Evolutionary conservation across 2,797 vertebrate genomes (phyloP).

Genomic region (Alauda arvensis): DNA sequence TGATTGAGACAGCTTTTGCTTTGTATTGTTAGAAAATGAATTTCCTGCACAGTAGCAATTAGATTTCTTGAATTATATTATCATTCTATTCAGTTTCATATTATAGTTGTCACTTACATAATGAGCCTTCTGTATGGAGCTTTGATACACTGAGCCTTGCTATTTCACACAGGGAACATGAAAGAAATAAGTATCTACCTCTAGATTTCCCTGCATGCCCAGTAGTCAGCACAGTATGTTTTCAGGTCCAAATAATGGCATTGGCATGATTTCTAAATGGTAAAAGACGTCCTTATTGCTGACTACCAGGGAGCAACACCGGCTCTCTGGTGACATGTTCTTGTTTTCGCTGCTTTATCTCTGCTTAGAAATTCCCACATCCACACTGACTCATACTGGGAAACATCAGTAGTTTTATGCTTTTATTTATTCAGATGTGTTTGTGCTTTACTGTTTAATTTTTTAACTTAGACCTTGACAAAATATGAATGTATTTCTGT

Average conservation of each 20-base stretch:
- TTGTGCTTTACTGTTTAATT: background rate
- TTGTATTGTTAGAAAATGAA: constrained; percentile 41
- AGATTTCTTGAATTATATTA: constrained; percentile 52
- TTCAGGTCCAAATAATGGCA: background rate
- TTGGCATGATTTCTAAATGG: background rate
- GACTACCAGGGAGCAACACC: background rate
- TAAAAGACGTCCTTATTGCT: background rate
- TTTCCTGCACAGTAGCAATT: constrained; percentile 45
- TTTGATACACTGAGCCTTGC: background rate
- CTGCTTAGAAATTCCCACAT: background rate
- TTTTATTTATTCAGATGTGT: background rate
- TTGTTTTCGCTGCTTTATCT: constrained; percentile 10
- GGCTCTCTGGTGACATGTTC: background rate
- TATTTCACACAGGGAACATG: constrained; percentile 12
- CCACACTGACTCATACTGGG: background rate
- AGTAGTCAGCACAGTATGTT: background rate
- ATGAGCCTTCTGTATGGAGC: constrained; percentile 23
- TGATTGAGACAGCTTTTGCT: constrained; percentile 38
- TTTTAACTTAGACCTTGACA: background rate
- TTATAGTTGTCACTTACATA: constrained; percentile 49
- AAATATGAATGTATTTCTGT: background rate
- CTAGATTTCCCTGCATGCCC: constrained; percentile 2
- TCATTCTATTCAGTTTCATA: constrained; percentile 50
- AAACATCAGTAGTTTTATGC: background rate
- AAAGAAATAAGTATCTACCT: constrained; percentile 3